Evolutionary conservation across 2,888 invertebrate genomes (phyloP), one percentile per base, ranked within the genome.

Genomic region (Panopea generosa): DNA sequence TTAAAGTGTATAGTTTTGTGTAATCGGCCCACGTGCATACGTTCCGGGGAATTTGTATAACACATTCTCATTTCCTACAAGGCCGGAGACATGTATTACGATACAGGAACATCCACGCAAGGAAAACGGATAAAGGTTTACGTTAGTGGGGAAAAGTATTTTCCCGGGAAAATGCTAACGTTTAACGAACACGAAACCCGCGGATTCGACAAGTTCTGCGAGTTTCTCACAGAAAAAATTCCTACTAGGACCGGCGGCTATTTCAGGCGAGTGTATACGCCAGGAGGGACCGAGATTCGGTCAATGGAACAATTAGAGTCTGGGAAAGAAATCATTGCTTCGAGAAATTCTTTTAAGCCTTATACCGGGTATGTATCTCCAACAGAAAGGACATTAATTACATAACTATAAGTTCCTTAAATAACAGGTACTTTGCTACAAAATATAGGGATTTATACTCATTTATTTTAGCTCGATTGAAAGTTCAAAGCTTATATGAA

Each of bases 41-140:
- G 47, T 47, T 47, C 47, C 20, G 47, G 7, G 20, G 18, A 16
- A 47, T 18, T 18, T 47, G 47, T 9, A 16, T 16, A 16, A 4
- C 16, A 47, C 6, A 9, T 47, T 16, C 20, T 16, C 47, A 6
- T 47, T 47, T 4, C 4, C n/a, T 47, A 6, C 4, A 47, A 40
- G 11, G 6, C 11, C 6, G 11, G 11, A 33, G 33, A 33, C 33
- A 33, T 33, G 33, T 33, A 7, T 33, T n/a, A n/a, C n/a, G n/a
- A n/a, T n/a, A n/a, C n/a, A n/a, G 33, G 11, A 33, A 4, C 33
- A 33, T 7, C 33, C 33, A 33, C 11, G 33, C 33, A 75, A 38
- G 76, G 76, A 9, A 72, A 68, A 43, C 52, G 71, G 59, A 68
- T 75, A 16, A 73, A 68, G 9, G 52, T 79, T 6, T 71, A 53